Base-by-base conservation (phyloP, 2,113 vertebrate genomes). In the Trachemys scripta region DNA sequence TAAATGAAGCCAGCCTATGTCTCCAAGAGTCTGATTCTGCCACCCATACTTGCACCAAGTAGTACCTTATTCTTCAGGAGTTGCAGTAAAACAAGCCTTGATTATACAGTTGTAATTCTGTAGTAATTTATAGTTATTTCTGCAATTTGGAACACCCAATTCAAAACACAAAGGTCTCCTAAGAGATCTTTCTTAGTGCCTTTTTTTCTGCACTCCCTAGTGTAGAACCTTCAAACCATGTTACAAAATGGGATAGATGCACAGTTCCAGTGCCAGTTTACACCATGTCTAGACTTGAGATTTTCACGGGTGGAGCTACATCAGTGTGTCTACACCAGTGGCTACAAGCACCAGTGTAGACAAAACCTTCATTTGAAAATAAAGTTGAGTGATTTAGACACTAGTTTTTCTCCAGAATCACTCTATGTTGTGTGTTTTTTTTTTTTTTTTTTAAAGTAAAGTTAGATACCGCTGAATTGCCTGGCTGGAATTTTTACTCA, bases 401-500 rank as follows among this genome's bases (percentile, higher is more conserved):
- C 42, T 42, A 42, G 42, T 42, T 42, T 42, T 42, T 42, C 42
- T 42, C 42, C 42, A 42, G 42, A 42, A 42, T 42, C n/a, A 45
- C 19, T 45, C 11, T 9, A 69, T 72, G 22, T 19, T 11, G 10
- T 75, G 3, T 76, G 72, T 76, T 25, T 3, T 22, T 8, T 65
- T 13, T 9, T 42, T 42, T 42, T 42, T 65, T 13, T 9, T 42
- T 42, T 42, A 4, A 42, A 4, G 2, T 20, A 42, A 75, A 24
- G 38, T 45, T 42, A 76, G 22, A 12, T 76, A 93, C 27, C 86
- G 65, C 80, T 38, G 12, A 79, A 69, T 54, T 5, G 12, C 38
- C 49, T 87, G 84, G 53, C 65, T 88, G 50, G 50, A 90, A 91
- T 94, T 93, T 95, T 95, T 95, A 90, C 84, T 90, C 85, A 92